These are phyloP conservation scores for Hepsetus odoe DNA, from an alignment of 2,113 vertebrate species.

Conservation along the genomic window DNA sequence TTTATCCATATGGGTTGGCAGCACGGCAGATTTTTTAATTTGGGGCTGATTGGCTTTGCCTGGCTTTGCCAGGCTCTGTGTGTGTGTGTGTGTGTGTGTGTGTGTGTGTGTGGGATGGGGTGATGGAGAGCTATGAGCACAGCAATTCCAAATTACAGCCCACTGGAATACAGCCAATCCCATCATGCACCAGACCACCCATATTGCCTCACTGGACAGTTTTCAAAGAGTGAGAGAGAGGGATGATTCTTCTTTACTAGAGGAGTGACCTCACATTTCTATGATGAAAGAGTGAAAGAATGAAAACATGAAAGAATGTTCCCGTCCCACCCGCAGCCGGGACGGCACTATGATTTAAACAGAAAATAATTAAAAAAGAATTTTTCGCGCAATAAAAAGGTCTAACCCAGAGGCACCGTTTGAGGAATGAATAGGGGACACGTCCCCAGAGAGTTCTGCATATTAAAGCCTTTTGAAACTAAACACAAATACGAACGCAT, in stretches of 20 bases:
- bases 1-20: conserved; percentile 26
- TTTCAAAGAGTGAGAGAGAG: neutral
- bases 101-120: too few species aligned
- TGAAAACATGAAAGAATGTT: conserved; percentile 23
- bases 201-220: neutral
- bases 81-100: too few species aligned
- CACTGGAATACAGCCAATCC: conserved; percentile 73
- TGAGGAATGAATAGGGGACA: too few species aligned
- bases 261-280: neutral
- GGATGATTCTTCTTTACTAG: neutral
- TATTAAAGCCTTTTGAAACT: too few species aligned
- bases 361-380: neutral
- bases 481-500: too few species aligned
- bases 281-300: conserved; percentile 6
- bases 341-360: neutral
- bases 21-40: conserved; percentile 34
- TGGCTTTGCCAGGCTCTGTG: neutral
- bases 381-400: too few species aligned
- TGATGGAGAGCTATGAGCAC: conserved; percentile 59
- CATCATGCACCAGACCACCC: conserved; percentile 43
- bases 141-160: conserved; percentile 71
- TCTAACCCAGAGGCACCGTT: too few species aligned
- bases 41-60: conserved; percentile 7
- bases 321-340: neutral
- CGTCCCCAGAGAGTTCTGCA: too few species aligned